Evolutionary conservation across 2,888 invertebrate species (phyloP).

Genomic region (Leucoma salicis): DNA sequence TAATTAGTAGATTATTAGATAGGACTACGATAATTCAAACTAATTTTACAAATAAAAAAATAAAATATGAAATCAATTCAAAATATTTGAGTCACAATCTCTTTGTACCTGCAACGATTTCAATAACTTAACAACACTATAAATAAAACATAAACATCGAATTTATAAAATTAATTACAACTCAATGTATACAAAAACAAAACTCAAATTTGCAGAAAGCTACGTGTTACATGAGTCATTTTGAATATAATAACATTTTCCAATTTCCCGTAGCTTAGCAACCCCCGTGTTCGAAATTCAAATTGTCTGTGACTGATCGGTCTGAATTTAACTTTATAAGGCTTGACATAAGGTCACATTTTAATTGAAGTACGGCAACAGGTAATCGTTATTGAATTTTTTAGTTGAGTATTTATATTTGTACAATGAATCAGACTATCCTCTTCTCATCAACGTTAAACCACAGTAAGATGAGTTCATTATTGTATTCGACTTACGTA

Average conservation of each 20-base stretch:
- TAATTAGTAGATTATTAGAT: too few species aligned
- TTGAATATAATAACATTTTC: conserved; percentile 17
- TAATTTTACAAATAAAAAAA: too few species aligned
- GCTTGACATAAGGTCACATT: conserved; percentile 18
- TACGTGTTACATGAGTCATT: background rate
- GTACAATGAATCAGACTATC: too few species aligned
- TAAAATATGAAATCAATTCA: too few species aligned
- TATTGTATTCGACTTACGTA: too few species aligned
- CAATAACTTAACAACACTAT: conserved; percentile 4
- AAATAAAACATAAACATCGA: background rate
- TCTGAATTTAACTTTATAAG: background rate
- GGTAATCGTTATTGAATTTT: conserved; percentile 4
- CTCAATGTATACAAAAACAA: background rate
- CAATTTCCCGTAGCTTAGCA: conserved; percentile 53
- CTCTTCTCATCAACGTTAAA: too few species aligned
- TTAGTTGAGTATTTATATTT: background rate
- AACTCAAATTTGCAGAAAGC: conserved; percentile 3
- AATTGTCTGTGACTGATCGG: conserved; percentile 19
- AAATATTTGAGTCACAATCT: conserved; percentile 17
- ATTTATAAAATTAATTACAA: background rate
- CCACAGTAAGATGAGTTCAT: too few species aligned
- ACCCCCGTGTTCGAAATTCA: conserved; percentile 40
- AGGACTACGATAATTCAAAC: too few species aligned
- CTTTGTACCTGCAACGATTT: conserved; percentile 2
- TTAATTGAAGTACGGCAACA: conserved; percentile 12